phyloP scores from a whole-genome alignment of 37 sponge, comb jelly and placozoan genomes.

The Diacarnus erythraeanus region DNA sequence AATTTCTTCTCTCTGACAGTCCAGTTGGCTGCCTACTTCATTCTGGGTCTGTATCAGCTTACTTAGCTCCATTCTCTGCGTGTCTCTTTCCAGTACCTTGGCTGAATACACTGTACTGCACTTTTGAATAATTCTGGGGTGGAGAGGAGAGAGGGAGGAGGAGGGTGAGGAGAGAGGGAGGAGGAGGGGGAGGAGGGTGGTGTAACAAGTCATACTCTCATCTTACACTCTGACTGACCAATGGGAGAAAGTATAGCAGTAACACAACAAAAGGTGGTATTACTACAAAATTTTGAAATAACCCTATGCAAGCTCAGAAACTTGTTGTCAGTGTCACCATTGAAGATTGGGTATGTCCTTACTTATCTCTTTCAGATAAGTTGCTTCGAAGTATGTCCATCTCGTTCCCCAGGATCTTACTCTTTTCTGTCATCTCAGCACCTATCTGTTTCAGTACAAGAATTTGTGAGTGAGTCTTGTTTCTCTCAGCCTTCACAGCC shows the following conservation, averaged over 20 bases:
- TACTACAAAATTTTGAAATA: no score
- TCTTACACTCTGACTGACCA: no score
- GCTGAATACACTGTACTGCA: constrained; percentile 50
- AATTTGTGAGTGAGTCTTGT: constrained; percentile 63
- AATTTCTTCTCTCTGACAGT: constrained; percentile 71
- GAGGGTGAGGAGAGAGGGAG: no score
- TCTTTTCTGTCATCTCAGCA: constrained; percentile 91
- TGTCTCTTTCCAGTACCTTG: constrained; percentile 82
- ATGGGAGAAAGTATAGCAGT: no score
- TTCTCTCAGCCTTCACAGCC: constrained; percentile 73
- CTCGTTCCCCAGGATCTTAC: constrained; percentile 86
- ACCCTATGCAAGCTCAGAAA: neutral
- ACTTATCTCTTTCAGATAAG: constrained; percentile 59
- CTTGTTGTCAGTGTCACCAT: neutral
- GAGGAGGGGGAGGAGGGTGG: no score
- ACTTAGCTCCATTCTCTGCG: constrained; percentile 65
- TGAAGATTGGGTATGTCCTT: neutral
- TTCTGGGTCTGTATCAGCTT: constrained; percentile 50
- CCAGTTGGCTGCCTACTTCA: constrained; percentile 51
- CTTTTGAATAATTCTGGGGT: no score
- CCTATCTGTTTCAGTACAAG: constrained; percentile 32
- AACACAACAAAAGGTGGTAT: no score
- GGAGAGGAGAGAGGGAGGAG: no score
- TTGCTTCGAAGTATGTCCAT: constrained; percentile 72
- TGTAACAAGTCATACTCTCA: no score